Conservation (phyloP, 2,888 invertebrate species). For the Slavum lentiscoides region DNA sequence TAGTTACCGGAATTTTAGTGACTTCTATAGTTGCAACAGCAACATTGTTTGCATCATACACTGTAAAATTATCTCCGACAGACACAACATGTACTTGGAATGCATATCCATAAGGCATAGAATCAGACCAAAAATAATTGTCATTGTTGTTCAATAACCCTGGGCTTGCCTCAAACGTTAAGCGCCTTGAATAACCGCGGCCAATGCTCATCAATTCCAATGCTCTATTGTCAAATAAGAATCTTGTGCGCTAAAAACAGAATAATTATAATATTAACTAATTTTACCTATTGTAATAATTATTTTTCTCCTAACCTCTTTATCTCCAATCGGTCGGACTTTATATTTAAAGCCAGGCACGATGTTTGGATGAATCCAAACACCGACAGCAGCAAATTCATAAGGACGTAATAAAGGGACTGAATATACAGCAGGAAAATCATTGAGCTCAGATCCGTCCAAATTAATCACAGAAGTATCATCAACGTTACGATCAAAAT, state of each 20-base stretch:
- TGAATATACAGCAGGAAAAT: slow-evolving; percentile 69
- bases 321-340: slow-evolving; percentile 67
- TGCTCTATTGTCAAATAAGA: slow-evolving; percentile 70
- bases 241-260: slow-evolving; percentile 43
- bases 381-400: slow-evolving; percentile 72
- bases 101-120: slow-evolving; percentile 72
- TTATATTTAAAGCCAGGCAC: slow-evolving; percentile 76
- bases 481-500: slow-evolving; percentile 20
- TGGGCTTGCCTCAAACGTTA: slow-evolving; percentile 71
- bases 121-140: slow-evolving; percentile 80
- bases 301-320: slow-evolving; percentile 34
- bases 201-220: slow-evolving; percentile 71
- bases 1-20: slow-evolving; percentile 67
- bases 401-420: slow-evolving; percentile 67
- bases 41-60: slow-evolving; percentile 70
- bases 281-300: neutral
- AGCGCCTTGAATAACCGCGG: slow-evolving; percentile 73
- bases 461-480: slow-evolving; percentile 58
- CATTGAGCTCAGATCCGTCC: slow-evolving; percentile 68
- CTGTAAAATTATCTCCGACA: slow-evolving; percentile 73
- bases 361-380: slow-evolving; percentile 73
- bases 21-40: slow-evolving; percentile 72
- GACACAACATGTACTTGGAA: slow-evolving; percentile 73
- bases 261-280: neutral
- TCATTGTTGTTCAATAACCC: slow-evolving; percentile 68